These are phyloP conservation scores for Scleropages formosus DNA, from an alignment of 2,797 vertebrate genomes.

Conservation along the genomic window DNA sequence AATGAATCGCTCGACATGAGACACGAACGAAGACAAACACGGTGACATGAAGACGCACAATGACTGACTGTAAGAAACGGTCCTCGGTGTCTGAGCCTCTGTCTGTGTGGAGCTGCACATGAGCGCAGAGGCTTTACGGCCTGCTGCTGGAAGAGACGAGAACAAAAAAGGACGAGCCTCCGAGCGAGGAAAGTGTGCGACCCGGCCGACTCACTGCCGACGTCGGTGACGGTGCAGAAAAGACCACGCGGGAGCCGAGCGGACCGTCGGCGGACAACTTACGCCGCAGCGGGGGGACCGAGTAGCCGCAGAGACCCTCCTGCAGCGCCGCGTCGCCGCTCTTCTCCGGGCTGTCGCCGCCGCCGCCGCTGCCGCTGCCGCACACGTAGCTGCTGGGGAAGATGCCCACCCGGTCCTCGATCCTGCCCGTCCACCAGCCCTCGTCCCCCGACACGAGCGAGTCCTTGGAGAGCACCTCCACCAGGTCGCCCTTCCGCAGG, in stretches of 20 bases:
- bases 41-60: too few species aligned
- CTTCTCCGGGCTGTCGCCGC: conserved; percentile 71
- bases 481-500: conserved; percentile 85
- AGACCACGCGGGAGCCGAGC: too few species aligned
- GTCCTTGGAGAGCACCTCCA: conserved; percentile 91
- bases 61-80: too few species aligned
- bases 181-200: not conserved
- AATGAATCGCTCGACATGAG: too few species aligned
- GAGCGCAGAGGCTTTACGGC: conserved; percentile 31
- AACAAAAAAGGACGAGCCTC: not conserved
- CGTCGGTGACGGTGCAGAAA: conserved; percentile 1
- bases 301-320: conserved; percentile 60
- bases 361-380: conserved; percentile 69
- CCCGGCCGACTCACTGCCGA: not conserved
- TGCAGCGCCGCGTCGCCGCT: conserved; percentile 67
- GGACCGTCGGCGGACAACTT: conserved; percentile 49
- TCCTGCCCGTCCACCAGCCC: conserved; percentile 95
- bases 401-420: conserved; percentile 85
- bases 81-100: too few species aligned
- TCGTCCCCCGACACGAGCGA: conserved; percentile 91
- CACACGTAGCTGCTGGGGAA: conserved; percentile 93
- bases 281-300: conserved; percentile 71
- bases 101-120: too few species aligned
- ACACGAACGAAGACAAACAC: too few species aligned
- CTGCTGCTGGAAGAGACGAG: conserved; percentile 23